Evolutionary conservation across 2,113 vertebrate genomes (phyloP), one percentile per base, ranked within the genome.

Genomic region (Varanus salvator): DNA sequence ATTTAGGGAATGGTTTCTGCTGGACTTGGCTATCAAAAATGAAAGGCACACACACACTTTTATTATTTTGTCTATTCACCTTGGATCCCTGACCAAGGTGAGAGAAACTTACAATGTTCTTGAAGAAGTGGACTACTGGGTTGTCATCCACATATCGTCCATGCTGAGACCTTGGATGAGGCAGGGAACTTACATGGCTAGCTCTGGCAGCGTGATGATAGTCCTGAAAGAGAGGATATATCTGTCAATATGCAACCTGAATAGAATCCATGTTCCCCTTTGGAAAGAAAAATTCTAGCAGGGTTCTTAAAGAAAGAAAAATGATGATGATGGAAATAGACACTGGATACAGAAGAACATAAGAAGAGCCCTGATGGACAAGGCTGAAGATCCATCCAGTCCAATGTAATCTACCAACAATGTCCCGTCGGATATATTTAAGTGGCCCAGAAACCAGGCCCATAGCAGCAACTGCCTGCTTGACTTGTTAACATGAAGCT

Each of bases 101-200:
- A 72, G 44, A 3, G 1, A 54, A 44, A 97, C 98, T 99, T 96
- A 99, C 99, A 50, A 99, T 99, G 92, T 98, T 98, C 97, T 98
- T 99, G 97, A 99, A 99, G 98, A 99, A 99, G 92, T 98, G 98
- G 91, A 98, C 98, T 94, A 99, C 98, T 0, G 98, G 98, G 95
- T 99, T 99, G 90, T 99, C 98, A 0, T 97, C 98, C 34, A 97
- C 97, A 50, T 98, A 96, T 92, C 98, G 98, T 90, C 98, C 98
- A 19, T 98, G 98, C 94, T 96, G 96, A 17, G 98, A 96, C 96
- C 98, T 98, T 93, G 98, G 98, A 44, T 90, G 88, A 92, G 98
- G 98, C 90, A 97, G 98, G 84, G 98, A 98, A 74, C 97, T 97
- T 1, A 97, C 97, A 17, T 98, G 97, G 90, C 96, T 92, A 8